Evolutionary conservation across 2,113 vertebrate genomes (phyloP).

Genomic region (Hoplias malabaricus): DNA sequence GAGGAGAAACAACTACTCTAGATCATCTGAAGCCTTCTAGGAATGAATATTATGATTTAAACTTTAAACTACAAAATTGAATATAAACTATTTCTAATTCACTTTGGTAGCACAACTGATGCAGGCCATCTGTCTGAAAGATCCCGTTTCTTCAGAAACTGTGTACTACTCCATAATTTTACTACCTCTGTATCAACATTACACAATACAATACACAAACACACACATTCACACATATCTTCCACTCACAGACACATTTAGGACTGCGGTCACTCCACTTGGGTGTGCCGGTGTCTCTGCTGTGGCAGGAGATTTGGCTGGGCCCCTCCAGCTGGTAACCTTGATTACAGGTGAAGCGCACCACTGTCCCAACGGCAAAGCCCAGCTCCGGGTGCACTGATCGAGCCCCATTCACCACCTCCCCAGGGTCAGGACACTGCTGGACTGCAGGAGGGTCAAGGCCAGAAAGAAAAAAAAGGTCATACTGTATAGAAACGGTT

Average conservation of each 20-base stretch:
- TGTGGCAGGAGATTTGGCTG: slow-evolving; percentile 85
- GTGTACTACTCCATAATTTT: too few species aligned
- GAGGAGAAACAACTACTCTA: too few species aligned
- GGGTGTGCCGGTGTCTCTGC: slow-evolving; percentile 84
- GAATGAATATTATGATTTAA: too few species aligned
- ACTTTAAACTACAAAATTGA: too few species aligned
- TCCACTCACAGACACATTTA: slow-evolving; percentile 88
- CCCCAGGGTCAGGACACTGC: slow-evolving; percentile 87
- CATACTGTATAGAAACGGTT: slow-evolving; percentile 4
- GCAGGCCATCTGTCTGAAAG: too few species aligned
- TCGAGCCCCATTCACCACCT: slow-evolving; percentile 86
- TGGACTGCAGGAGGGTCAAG: slow-evolving; percentile 71
- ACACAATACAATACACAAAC: slow-evolving; percentile 24
- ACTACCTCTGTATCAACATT: too few species aligned
- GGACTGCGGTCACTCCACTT: slow-evolving; percentile 92
- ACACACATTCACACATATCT: slow-evolving; percentile 18
- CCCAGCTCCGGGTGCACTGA: slow-evolving; percentile 80
- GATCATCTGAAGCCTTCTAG: too few species aligned
- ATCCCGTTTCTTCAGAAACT: too few species aligned
- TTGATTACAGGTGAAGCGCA: slow-evolving; percentile 87
- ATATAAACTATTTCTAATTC: too few species aligned
- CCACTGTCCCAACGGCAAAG: slow-evolving; percentile 84
- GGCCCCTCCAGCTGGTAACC: slow-evolving; percentile 88
- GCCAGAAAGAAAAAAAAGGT: not conserved
- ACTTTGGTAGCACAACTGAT: too few species aligned